A percentile compares a stretch with the other conserved stretches of the same genome.
Evolutionary conservation across 2,888 invertebrate genomes (phyloP).

Genomic region (Drosophila melanosoma): DNA sequence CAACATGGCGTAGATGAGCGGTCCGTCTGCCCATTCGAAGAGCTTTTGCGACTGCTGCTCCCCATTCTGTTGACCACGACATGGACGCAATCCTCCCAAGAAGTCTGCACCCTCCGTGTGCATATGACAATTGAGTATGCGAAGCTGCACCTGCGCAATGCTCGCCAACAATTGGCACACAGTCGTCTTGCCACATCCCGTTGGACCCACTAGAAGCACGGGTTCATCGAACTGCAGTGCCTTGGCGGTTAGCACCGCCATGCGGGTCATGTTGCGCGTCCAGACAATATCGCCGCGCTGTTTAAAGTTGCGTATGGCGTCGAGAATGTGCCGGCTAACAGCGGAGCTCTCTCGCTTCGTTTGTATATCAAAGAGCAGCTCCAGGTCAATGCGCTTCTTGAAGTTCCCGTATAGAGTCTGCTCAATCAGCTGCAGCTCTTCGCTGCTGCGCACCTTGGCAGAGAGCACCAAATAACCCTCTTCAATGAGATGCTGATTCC

Average conservation of each 20-base stretch:
- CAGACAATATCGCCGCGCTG: constrained; percentile 92
- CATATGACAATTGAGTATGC: constrained; percentile 98
- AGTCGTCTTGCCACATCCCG: constrained; percentile 99
- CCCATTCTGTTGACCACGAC: constrained; percentile 82
- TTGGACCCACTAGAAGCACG: constrained; percentile 97
- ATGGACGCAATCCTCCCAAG: constrained; percentile 96
- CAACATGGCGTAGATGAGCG: constrained; percentile 95
- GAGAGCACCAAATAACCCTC: constrained; percentile 98
- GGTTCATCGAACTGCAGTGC: constrained; percentile 97
- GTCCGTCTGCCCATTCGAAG: constrained; percentile 99
- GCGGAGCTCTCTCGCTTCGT: constrained; percentile 88
- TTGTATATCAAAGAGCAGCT: constrained; percentile 90
- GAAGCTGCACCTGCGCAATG: constrained; percentile 88
- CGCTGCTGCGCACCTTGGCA: constrained; percentile 93
- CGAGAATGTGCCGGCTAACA: constrained; percentile 90
- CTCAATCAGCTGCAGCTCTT: constrained; percentile 93
- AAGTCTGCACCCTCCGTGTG: constrained; percentile 99
- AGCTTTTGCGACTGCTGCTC: constrained; percentile 85
- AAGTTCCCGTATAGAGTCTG: constrained; percentile 92
- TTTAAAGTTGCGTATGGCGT: constrained; percentile 87
- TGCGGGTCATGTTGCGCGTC: constrained; percentile 95
- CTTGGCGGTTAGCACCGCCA: constrained; percentile 92
- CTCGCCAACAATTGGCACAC: constrained; percentile 95
- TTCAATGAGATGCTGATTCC: constrained; percentile 98
- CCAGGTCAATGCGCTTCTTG: constrained; percentile 90